Base-by-base conservation (phyloP, 2,888 invertebrate species). In the Drosophila antonietae region DNA sequence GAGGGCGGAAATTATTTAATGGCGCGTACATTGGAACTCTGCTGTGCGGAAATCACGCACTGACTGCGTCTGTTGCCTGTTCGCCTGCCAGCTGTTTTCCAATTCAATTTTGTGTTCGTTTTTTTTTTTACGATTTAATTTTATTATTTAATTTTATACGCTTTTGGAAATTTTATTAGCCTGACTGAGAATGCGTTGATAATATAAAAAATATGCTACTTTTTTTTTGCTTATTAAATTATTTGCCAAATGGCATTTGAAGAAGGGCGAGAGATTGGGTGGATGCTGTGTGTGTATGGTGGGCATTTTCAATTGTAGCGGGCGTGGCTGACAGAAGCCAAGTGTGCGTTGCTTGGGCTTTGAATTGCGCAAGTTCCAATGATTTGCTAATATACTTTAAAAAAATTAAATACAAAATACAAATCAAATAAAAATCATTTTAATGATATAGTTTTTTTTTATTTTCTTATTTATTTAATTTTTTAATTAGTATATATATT, bases 1-100 rank as follows among this genome's bases (percentile, higher is more conserved):
- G 72, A 75, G 90, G 81, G 86, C 87, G 87, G 87, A 89, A 88
- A 91, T 91, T 91, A 91, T 91, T 91, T 91, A 91, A 91, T 91
- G 91, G 83, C 78, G 83, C 90, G 90, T 81, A 88, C 88, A 88
- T 81, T 83, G 68, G 71, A 66, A 65, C 80, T 71, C 72, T 61
- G 67, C 61, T 61, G 61, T 73, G 84, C 90, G 90, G 87, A 88
- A 86, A 88, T 88, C 90, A 90, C 89, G 90, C 87, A 78, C 89
- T 69, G 88, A 67, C 67, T 64, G 69, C 68, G 41, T 23, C 39
- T 39, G 39, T 74, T 69, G 72, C 49, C 60, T 52, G 61, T 14
- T 47, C 41, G 41, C 41, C 41, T 67, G 83, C 69, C 80, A 73
- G 74, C 74, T 80, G 80, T 74, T 72, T 84, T 72, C 77, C 80